phyloP scores from a whole-genome alignment of 2,797 vertebrate species.

The Phaenicophaeus curvirostris region DNA sequence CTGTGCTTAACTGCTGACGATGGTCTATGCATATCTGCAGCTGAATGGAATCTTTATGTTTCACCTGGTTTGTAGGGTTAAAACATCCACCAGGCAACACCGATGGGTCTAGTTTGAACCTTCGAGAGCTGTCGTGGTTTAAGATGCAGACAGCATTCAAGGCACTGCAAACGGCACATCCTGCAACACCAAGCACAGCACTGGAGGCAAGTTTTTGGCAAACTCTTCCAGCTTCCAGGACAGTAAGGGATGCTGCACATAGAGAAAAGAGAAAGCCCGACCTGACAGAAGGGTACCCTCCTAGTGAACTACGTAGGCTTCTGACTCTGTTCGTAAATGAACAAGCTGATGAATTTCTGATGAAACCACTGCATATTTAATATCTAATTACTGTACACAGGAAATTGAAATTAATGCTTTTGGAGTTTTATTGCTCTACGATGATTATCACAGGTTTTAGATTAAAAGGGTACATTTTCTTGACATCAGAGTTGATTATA shows the following conservation, averaged over 20 bases:
- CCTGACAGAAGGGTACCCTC: background rate
- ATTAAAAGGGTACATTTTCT: background rate
- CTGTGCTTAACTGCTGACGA: background rate
- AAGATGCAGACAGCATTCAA: background rate
- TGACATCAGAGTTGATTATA: background rate
- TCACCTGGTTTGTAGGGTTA: background rate
- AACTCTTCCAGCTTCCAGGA: background rate
- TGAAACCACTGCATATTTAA: background rate
- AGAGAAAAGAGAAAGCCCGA: background rate
- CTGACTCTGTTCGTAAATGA: background rate
- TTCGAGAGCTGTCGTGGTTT: background rate
- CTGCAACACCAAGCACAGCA: background rate
- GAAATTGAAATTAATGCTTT: background rate
- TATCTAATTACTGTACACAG: background rate
- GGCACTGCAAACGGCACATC: background rate
- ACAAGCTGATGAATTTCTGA: background rate
- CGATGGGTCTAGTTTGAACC: background rate
- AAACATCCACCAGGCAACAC: background rate
- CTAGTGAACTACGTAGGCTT: background rate
- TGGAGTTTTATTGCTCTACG: background rate
- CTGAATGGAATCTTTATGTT: background rate
- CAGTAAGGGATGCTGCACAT: background rate
- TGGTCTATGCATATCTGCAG: background rate
- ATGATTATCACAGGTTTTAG: background rate
- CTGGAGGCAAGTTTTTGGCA: background rate